These are phyloP conservation scores for Sisyra nigra DNA, from an alignment of 2,888 invertebrate genomes.

Conservation along the genomic window DNA sequence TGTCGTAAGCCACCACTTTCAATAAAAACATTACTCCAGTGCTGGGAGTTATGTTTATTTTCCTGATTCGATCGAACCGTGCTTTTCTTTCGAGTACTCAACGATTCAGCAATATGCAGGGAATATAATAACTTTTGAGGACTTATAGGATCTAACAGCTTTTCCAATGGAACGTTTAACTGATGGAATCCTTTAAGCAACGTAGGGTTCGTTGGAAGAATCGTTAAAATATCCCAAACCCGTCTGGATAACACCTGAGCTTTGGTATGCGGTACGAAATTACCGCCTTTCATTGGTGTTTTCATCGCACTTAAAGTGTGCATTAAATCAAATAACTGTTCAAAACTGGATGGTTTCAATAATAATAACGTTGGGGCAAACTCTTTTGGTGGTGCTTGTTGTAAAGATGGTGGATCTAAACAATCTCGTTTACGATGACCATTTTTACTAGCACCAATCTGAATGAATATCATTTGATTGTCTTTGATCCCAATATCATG, in stretches of 20 bases:
- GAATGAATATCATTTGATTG: slow-evolving; percentile 84
- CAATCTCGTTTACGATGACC: slow-evolving; percentile 41
- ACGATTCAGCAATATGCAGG: slow-evolving; percentile 73
- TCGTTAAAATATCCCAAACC: slow-evolving; percentile 88
- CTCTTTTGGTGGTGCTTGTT: slow-evolving; percentile 74
- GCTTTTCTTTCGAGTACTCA: slow-evolving; percentile 24
- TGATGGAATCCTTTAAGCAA: slow-evolving; percentile 72
- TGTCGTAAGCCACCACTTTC: slow-evolving; percentile 76
- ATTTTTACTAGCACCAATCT: slow-evolving; percentile 59
- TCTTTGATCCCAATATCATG: slow-evolving; percentile 90
- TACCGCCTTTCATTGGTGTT: slow-evolving; percentile 53
- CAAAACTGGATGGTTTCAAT: slow-evolving; percentile 74
- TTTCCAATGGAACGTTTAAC: slow-evolving; percentile 50
- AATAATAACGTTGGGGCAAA: slow-evolving; percentile 73
- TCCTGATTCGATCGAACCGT: slow-evolving; percentile 11
- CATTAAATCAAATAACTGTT: slow-evolving; percentile 80
- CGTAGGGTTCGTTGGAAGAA: slow-evolving; percentile 79
- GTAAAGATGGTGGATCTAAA: slow-evolving; percentile 68
- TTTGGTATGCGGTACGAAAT: slow-evolving; percentile 62
- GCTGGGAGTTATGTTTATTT: slow-evolving; percentile 19
- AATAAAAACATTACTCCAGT: slow-evolving; percentile 68
- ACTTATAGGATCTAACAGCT: slow-evolving; percentile 71
- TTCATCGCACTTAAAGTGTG: slow-evolving; percentile 79
- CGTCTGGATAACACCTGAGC: slow-evolving; percentile 78
- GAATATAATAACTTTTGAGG: slow-evolving; percentile 93